phyloP scores from a whole-genome alignment of 2,797 vertebrate genomes.

The Sebastes elongatus region DNA sequence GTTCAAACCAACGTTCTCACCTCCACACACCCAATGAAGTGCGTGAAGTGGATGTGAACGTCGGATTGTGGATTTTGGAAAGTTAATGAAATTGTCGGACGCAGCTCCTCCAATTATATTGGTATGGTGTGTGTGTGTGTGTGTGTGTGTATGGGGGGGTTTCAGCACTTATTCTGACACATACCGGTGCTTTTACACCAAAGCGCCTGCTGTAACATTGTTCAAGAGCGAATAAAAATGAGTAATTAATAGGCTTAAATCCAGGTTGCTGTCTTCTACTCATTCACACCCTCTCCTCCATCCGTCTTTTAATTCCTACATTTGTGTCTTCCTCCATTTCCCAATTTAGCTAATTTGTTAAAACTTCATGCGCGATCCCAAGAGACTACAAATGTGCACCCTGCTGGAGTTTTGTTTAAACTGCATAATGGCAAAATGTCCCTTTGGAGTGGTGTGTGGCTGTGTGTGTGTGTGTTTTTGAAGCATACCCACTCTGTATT shows the following conservation, averaged over 20 bases:
- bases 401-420: conserved; percentile 22
- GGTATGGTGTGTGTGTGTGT: background rate
- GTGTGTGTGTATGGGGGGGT: background rate
- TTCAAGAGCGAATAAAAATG: conserved; percentile 1
- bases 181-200: background rate
- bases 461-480: background rate
- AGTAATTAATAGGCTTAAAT: background rate
- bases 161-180: background rate
- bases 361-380: conserved; percentile 17
- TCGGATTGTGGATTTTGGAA: background rate
- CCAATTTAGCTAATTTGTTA: conserved; percentile 23
- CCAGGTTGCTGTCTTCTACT: background rate
- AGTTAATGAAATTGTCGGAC: background rate
- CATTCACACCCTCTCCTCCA: background rate
- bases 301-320: conserved; percentile 15
- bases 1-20: background rate
- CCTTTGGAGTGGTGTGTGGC: conserved; percentile 3
- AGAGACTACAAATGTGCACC: conserved; percentile 19
- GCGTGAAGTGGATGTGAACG: background rate
- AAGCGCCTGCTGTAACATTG: background rate
- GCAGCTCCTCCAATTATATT: background rate
- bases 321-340: background rate
- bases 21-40: background rate
- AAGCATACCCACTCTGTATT: background rate
- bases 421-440: conserved; percentile 9